phyloP scores from a whole-genome alignment of 64 coral and sea anemone genomes.

The Stichodactyla mertensii region DNA sequence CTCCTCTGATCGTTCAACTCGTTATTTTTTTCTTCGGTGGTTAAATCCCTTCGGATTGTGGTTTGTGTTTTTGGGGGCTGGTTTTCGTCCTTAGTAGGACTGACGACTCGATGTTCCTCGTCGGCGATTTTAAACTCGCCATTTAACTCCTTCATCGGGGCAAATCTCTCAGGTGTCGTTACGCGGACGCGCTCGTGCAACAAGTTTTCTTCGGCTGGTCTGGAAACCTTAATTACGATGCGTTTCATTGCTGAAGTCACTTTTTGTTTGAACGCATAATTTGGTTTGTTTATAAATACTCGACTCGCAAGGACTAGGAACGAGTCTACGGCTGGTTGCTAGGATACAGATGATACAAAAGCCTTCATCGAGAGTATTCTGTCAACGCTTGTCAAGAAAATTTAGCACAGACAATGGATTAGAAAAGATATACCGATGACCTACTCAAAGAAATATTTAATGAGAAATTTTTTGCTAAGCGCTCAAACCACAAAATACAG shows the following conservation, averaged over 20 bases:
- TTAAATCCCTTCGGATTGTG: not conserved
- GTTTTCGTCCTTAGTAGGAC: slow-evolving; percentile 1
- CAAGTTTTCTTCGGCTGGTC: not conserved
- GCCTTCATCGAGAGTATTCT: not conserved
- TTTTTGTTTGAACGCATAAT: slow-evolving; percentile 26
- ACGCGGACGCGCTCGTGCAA: not conserved
- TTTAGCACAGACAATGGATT: not conserved
- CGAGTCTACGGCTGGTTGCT: not conserved
- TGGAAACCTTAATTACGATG: not conserved
- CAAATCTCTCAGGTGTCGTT: not conserved
- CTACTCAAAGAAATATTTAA: slow-evolving; percentile 4
- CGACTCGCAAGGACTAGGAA: not conserved
- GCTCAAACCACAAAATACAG: not conserved
- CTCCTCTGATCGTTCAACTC: not conserved
- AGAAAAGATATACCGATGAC: not conserved
- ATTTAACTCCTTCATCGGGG: slow-evolving; percentile 9
- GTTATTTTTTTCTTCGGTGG: slow-evolving; percentile 6
- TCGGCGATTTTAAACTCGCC: slow-evolving; percentile 1
- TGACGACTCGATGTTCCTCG: not conserved
- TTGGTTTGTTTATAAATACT: slow-evolving; percentile 13
- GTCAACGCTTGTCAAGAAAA: not conserved
- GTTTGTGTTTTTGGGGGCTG: not conserved
- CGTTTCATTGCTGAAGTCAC: slow-evolving; percentile 24
- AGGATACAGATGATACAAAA: not conserved
- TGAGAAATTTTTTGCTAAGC: not conserved